These are phyloP conservation scores for Oxytorus armatus DNA, from an alignment of 2,888 invertebrate species.

Conservation along the genomic window DNA sequence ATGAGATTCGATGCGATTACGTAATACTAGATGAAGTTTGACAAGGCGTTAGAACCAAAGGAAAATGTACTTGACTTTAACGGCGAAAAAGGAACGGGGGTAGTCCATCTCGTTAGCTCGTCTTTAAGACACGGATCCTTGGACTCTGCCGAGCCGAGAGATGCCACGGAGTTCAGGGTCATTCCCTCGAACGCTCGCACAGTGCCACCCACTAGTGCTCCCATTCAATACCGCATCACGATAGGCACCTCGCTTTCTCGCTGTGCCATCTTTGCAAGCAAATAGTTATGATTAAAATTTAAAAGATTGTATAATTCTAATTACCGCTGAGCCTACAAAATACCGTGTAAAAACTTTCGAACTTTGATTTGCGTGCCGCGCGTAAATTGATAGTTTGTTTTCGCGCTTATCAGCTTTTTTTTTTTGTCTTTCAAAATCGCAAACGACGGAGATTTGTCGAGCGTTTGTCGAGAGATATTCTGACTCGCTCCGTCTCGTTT, in stretches of 20 bases:
- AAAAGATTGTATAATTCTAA: not conserved
- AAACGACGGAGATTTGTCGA: constrained; percentile 7
- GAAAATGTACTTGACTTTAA: constrained; percentile 16
- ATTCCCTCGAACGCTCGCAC: constrained; percentile 70
- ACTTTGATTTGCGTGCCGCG: not conserved
- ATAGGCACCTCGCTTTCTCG: constrained; percentile 9
- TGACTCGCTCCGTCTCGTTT: no score
- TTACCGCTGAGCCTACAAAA: not conserved
- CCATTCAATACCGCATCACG: constrained; percentile 45
- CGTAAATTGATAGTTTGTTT: not conserved
- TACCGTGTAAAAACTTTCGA: not conserved
- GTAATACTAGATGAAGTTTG: not conserved
- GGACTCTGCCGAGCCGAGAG: constrained; percentile 65
- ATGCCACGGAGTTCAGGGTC: constrained; percentile 76
- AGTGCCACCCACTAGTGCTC: constrained; percentile 40
- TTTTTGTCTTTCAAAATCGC: not conserved
- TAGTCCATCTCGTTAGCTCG: constrained; percentile 72
- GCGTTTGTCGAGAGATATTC: constrained; percentile 28
- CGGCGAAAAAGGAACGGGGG: constrained; percentile 55
- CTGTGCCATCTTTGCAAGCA: not conserved
- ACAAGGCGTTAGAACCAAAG: constrained; percentile 2
- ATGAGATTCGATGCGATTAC: not conserved
- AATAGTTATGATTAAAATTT: not conserved
- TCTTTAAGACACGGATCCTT: constrained; percentile 78
- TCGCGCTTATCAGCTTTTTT: constrained; percentile 33